Evolutionary conservation across 2,113 vertebrate genomes (phyloP).

Genomic region (Mesocricetus auratus): DNA sequence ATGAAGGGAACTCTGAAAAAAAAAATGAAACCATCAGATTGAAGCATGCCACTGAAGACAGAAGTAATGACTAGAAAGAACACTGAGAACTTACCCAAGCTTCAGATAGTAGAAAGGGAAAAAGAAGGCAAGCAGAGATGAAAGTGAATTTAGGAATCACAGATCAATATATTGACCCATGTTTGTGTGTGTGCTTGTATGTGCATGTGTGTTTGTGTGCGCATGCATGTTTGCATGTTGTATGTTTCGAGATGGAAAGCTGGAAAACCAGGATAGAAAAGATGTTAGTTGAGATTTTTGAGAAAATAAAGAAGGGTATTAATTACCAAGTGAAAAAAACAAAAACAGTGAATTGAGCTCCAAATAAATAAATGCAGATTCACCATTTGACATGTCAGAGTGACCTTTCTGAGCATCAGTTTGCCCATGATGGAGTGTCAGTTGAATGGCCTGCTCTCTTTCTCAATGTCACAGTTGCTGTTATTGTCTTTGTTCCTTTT

Average conservation of each 20-base stretch:
- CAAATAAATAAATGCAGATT: slow-evolving; percentile 15
- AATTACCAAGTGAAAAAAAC: background rate
- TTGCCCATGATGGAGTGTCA: background rate
- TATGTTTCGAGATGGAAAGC: background rate
- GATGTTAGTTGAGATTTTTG: slow-evolving; percentile 31
- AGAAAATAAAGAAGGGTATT: slow-evolving; percentile 34
- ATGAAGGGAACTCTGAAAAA: background rate
- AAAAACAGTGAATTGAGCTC: background rate
- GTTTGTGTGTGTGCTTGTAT: too few species aligned
- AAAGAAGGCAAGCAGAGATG: background rate
- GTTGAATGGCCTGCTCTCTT: background rate
- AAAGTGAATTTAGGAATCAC: slow-evolving; percentile 6
- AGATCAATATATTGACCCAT: background rate
- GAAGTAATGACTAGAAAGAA: background rate
- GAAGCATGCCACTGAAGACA: background rate
- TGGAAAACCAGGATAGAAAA: background rate
- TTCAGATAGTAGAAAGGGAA: background rate
- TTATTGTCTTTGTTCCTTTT: background rate
- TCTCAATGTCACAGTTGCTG: background rate
- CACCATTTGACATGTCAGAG: background rate
- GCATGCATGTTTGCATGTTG: background rate
- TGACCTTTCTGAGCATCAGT: background rate
- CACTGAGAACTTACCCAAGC: background rate
- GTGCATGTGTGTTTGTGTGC: background rate
- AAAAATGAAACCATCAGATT: background rate